These are phyloP conservation scores for Lagothrix lagotricha DNA, from an alignment of 2,797 vertebrate species.

Conservation along the genomic window DNA sequence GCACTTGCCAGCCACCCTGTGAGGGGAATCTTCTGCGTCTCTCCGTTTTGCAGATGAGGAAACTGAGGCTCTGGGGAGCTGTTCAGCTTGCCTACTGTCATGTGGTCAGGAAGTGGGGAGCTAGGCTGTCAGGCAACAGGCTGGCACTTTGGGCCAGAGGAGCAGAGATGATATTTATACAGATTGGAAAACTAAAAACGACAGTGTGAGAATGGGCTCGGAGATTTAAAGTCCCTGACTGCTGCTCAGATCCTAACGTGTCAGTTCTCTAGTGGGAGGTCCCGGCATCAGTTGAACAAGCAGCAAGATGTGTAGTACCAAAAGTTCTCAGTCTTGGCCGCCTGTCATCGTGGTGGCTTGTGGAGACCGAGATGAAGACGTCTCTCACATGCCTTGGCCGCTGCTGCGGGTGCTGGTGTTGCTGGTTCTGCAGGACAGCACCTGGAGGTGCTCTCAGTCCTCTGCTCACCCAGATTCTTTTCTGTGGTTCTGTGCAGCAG, in stretches of 20 bases:
- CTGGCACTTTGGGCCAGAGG: neutral
- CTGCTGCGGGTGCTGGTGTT: too few relatives aligned
- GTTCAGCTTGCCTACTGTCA: accelerated
- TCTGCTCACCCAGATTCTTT: neutral
- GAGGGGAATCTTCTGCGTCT: neutral
- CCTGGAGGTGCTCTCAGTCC: neutral
- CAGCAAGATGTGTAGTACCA: neutral
- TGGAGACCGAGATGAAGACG: neutral
- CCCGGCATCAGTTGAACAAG: neutral
- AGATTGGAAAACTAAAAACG: neutral
- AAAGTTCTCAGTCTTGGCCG: neutral
- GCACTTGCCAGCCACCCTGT: too few relatives aligned
- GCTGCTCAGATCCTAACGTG: neutral
- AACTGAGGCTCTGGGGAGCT: neutral
- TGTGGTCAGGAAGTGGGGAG: neutral
- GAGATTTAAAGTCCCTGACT: neutral
- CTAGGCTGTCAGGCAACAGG: neutral
- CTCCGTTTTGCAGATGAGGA: neutral
- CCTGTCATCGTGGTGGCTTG: accelerated
- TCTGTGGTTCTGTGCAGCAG: neutral
- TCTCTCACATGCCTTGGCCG: neutral
- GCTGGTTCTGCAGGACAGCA: neutral
- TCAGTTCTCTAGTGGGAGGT: neutral
- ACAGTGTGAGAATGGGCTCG: neutral
- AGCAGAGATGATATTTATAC: neutral